phyloP scores from a whole-genome alignment of 2,888 invertebrate species.

The Clostera curtula region DNA sequence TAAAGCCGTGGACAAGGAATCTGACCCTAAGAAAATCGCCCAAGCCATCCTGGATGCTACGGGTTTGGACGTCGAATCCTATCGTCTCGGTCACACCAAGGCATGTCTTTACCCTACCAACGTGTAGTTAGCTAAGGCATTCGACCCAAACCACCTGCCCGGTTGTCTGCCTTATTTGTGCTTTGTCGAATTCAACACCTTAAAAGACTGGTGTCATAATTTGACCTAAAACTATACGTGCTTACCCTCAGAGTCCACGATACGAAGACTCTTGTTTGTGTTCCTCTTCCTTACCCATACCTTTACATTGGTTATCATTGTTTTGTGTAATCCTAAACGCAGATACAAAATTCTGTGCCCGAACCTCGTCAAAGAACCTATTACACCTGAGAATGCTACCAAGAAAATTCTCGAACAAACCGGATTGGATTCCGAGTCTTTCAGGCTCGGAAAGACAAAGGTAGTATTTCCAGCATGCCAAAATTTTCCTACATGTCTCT shows the following conservation, averaged over 20 bases:
- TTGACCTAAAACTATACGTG: slow-evolving; percentile 34
- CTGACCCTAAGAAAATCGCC: slow-evolving; percentile 88
- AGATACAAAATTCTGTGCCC: slow-evolving; percentile 99
- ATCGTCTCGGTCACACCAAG: slow-evolving; percentile 98
- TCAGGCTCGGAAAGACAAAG: slow-evolving; percentile 96
- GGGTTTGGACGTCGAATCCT: slow-evolving; percentile 92
- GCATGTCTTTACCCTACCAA: slow-evolving; percentile 78
- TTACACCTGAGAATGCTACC: slow-evolving; percentile 85
- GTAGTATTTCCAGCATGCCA: slow-evolving; percentile 74
- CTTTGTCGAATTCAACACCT: slow-evolving; percentile 49
- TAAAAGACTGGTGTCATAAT: slow-evolving; percentile 50
- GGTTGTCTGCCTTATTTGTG: slow-evolving; percentile 40
- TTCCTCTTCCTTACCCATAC: slow-evolving; percentile 32
- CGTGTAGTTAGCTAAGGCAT: slow-evolving; percentile 50
- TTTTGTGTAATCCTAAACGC: slow-evolving; percentile 72
- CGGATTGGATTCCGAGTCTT: slow-evolving; percentile 94
- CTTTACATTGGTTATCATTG: slow-evolving; percentile 40
- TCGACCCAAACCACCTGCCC: slow-evolving; percentile 37
- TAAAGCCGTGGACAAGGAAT: slow-evolving; percentile 83
- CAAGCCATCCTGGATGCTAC: slow-evolving; percentile 87
- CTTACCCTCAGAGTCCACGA: slow-evolving; percentile 49
- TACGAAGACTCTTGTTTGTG: slow-evolving; percentile 53
- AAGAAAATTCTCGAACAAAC: slow-evolving; percentile 87
- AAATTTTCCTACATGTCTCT: slow-evolving; percentile 30
- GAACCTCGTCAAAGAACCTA: slow-evolving; percentile 84